A percentile compares a stretch with the other conserved stretches of the same genome.
Conservation (phyloP, 2,113 vertebrate genomes). For the Sapayoa aenigma region DNA sequence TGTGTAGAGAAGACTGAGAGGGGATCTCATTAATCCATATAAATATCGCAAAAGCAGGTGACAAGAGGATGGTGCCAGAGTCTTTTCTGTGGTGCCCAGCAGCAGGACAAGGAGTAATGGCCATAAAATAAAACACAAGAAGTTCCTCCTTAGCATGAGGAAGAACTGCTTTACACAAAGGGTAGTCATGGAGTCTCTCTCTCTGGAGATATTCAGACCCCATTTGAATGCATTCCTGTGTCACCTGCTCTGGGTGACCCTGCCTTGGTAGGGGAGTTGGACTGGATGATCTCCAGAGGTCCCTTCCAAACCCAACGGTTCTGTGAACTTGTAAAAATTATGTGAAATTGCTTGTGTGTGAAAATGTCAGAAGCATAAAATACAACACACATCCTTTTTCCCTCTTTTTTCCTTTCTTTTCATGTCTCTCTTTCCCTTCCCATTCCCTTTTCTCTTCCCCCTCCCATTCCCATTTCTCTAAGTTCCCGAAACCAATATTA, state of each 20-base stretch:
- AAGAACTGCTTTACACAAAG: not conserved
- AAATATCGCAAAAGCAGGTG: not conserved
- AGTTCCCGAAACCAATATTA: not conserved
- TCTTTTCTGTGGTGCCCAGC: not conserved
- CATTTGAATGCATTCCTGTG: not conserved
- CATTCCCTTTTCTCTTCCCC: too few relatives aligned
- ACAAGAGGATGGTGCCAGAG: not conserved
- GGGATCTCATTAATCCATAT: not conserved
- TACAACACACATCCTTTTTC: fast-evolving
- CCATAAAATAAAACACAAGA: not conserved
- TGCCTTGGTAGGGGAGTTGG: not conserved
- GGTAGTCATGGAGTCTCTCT: too few relatives aligned
- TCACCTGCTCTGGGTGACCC: too few relatives aligned
- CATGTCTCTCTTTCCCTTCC: too few relatives aligned
- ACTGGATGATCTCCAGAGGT: not conserved
- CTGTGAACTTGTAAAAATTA: not conserved
- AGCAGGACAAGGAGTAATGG: not conserved
- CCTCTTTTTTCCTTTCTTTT: not conserved
- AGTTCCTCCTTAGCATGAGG: not conserved
- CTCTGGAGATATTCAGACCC: not conserved
- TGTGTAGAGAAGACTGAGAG: not conserved
- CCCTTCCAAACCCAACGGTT: not conserved
- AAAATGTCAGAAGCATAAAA: not conserved
- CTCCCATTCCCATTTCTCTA: too few relatives aligned
- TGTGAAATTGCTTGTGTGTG: not conserved